Evolutionary conservation across 2,888 invertebrate genomes (phyloP).

Genomic region (Hirtodrosophila confusa): DNA sequence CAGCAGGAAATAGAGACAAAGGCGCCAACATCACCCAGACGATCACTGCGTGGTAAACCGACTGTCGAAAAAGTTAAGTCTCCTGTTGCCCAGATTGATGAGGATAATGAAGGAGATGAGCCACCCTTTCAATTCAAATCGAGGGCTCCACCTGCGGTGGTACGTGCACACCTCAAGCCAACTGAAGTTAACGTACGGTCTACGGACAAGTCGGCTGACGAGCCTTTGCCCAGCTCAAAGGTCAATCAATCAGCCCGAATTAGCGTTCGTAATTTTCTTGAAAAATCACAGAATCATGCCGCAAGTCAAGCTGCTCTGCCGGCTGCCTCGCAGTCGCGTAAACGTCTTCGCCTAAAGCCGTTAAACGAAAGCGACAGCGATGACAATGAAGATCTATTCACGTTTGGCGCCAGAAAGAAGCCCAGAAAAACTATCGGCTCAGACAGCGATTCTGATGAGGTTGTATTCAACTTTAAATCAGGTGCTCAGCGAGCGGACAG

Average conservation of each 20-base stretch:
- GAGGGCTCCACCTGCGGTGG: not conserved
- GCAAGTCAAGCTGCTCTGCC: slow-evolving; percentile 14
- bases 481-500: slow-evolving; percentile 4
- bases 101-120: slow-evolving; percentile 30
- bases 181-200: not conserved
- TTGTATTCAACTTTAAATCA: slow-evolving; percentile 59
- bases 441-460: slow-evolving; percentile 43
- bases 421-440: slow-evolving; percentile 8
- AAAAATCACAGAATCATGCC: slow-evolving; percentile 61
- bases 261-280: slow-evolving; percentile 63
- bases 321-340: slow-evolving; percentile 39
- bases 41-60: slow-evolving; percentile 15
- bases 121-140: slow-evolving; percentile 54
- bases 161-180: slow-evolving; percentile 1
- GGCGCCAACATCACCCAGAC: not conserved
- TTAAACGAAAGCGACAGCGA: slow-evolving; percentile 77
- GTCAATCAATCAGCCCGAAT: slow-evolving; percentile 15
- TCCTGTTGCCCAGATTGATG: slow-evolving; percentile 9
- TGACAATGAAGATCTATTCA: slow-evolving; percentile 77
- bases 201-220: slow-evolving; percentile 6
- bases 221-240: slow-evolving; percentile 13
- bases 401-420: slow-evolving; percentile 66
- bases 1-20: not conserved
- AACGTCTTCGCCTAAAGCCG: slow-evolving; percentile 71
- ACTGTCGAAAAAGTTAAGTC: slow-evolving; percentile 1